A percentile compares a stretch with the other conserved stretches of the same genome.
Conservation (phyloP, 2,888 invertebrate genomes). For the Tricholauxania praeusta region DNA sequence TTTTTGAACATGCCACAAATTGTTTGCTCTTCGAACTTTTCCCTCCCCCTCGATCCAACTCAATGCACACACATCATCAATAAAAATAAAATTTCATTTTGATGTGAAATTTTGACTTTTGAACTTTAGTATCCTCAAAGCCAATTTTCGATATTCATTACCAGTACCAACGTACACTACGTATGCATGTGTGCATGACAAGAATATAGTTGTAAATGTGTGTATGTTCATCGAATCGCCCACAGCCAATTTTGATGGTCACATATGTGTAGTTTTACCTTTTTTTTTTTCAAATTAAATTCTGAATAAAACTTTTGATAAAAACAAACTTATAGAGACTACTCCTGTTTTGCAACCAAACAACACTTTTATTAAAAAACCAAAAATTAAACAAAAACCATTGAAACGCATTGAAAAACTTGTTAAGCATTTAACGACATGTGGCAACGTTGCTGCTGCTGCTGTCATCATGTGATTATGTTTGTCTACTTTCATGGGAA, state of each 20-base stretch:
- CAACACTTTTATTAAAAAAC: constrained; percentile 6
- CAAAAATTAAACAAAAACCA: not conserved
- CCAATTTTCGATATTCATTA: too few relatives aligned
- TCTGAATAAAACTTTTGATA: too few relatives aligned
- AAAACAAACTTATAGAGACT: not conserved
- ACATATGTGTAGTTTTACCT: too few relatives aligned
- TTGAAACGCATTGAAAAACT: constrained; percentile 19
- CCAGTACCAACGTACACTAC: not conserved
- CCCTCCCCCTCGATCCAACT: too few relatives aligned
- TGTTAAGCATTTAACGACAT: constrained; percentile 28
- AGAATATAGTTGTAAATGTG: not conserved
- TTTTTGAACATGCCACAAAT: not conserved
- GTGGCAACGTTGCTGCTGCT: not conserved
- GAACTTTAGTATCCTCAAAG: too few relatives aligned
- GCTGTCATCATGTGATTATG: constrained; percentile 11
- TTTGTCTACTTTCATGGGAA: constrained; percentile 7
- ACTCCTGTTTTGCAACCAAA: too few relatives aligned
- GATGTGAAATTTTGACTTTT: too few relatives aligned
- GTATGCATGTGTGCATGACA: not conserved
- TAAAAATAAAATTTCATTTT: too few relatives aligned
- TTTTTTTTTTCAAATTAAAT: too few relatives aligned
- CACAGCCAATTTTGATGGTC: too few relatives aligned
- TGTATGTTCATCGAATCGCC: not conserved
- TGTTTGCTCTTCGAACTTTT: too few relatives aligned
- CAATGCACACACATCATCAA: too few relatives aligned